Percentiles rank a stretch among this genome's conserved stretches.
Conservation (phyloP, 2,888 invertebrate species). For the Heliconius erato region DNA sequence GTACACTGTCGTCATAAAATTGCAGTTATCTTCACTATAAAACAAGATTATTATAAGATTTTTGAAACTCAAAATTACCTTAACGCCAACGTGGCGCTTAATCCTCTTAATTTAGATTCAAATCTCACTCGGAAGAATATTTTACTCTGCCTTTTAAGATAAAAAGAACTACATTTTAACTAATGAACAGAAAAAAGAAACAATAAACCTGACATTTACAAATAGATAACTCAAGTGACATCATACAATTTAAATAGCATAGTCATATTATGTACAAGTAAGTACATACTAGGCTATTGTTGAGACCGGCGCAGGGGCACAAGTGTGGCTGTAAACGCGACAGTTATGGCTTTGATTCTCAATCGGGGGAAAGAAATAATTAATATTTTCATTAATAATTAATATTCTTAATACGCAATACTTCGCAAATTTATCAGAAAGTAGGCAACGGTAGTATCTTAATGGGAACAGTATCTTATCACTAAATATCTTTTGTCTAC, state of each 20-base stretch:
- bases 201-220: slow-evolving; percentile 1
- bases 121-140: neutral
- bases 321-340: no score
- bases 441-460: no score
- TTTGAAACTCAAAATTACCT: neutral
- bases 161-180: neutral
- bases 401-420: no score
- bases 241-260: neutral
- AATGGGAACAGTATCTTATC: no score
- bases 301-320: no score
- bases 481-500: no score
- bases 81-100: neutral
- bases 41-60: neutral
- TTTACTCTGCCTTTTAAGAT: neutral
- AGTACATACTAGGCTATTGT: no score
- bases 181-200: slow-evolving; percentile 12
- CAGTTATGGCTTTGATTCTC: no score
- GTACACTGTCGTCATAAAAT: neutral
- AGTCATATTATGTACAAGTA: neutral
- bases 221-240: slow-evolving; percentile 17
- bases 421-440: no score
- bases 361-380: no score
- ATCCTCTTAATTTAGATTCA: neutral
- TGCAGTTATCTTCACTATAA: slow-evolving; percentile 2
- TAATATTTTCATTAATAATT: no score